Conservation (phyloP, 2,888 invertebrate species). For the Meteorus colon region DNA sequence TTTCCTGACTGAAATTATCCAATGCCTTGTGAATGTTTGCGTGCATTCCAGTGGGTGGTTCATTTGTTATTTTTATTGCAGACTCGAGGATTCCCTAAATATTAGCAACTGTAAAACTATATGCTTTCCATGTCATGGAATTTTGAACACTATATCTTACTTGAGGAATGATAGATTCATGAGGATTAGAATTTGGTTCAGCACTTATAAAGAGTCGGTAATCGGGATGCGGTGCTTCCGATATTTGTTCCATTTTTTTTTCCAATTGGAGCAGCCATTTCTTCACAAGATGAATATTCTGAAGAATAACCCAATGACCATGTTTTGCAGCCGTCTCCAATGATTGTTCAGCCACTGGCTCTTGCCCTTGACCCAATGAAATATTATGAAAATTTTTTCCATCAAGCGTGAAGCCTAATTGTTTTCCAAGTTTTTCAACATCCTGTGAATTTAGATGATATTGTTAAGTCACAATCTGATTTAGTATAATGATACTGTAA, state of each 20-base stretch:
- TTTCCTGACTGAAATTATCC: slow-evolving; percentile 94
- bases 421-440: slow-evolving; percentile 89
- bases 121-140: slow-evolving; percentile 31
- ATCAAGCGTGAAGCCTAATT: slow-evolving; percentile 86
- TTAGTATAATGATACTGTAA: neutral
- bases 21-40: slow-evolving; percentile 95
- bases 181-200: slow-evolving; percentile 85
- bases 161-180: slow-evolving; percentile 78
- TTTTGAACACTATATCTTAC: slow-evolving; percentile 53
- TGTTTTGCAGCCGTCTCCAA: slow-evolving; percentile 84
- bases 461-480: neutral
- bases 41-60: slow-evolving; percentile 95
- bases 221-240: slow-evolving; percentile 76
- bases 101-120: slow-evolving; percentile 74
- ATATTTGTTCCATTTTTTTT: slow-evolving; percentile 90
- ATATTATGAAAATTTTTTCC: slow-evolving; percentile 92
- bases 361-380: slow-evolving; percentile 95
- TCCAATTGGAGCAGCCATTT: slow-evolving; percentile 92
- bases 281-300: slow-evolving; percentile 94
- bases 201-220: slow-evolving; percentile 87
- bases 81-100: slow-evolving; percentile 92
- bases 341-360: slow-evolving; percentile 91
- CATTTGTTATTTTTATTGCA: slow-evolving; percentile 96
- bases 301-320: slow-evolving; percentile 95
- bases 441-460: slow-evolving; percentile 75